Conservation (phyloP, 2,888 invertebrate species). For the Linnaemya vulpina region DNA sequence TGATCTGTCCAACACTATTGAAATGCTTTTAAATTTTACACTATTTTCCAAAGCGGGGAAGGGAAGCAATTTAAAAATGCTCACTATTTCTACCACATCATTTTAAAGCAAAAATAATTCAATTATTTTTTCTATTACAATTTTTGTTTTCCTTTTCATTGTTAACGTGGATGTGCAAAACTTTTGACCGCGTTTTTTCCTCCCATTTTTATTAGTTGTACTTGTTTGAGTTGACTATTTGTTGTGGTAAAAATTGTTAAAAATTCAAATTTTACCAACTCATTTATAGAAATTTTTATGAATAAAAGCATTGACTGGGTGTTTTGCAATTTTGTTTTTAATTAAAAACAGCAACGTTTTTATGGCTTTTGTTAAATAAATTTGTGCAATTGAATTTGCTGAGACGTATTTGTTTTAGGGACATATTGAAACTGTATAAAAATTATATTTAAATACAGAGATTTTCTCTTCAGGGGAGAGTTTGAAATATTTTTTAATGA, state of each 20-base stretch:
- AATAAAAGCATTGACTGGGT: background rate
- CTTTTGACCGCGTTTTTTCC: background rate
- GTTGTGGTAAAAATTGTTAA: slow-evolving; percentile 20
- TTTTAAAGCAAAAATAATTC: slow-evolving; percentile 39
- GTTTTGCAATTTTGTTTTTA: slow-evolving; percentile 33
- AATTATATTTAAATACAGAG: background rate
- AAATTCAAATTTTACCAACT: slow-evolving; percentile 29
- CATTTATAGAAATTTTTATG: slow-evolving; percentile 18
- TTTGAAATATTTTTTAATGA: background rate
- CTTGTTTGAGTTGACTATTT: slow-evolving; percentile 1
- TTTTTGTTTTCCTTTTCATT: slow-evolving; percentile 12
- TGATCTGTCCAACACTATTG: no score
- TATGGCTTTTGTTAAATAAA: slow-evolving; percentile 14
- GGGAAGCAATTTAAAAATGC: background rate
- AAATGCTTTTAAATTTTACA: no score
- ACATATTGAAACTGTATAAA: background rate
- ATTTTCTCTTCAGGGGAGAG: background rate
- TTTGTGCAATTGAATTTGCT: slow-evolving; percentile 16
- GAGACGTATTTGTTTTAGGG: background rate
- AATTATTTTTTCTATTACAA: slow-evolving; percentile 30
- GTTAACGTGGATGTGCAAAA: background rate
- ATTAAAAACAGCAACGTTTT: slow-evolving; percentile 39
- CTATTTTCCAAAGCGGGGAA: background rate
- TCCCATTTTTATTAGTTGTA: background rate
- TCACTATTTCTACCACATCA: slow-evolving; percentile 21